Evolutionary conservation across 2,888 invertebrate genomes (phyloP), one percentile per base, ranked within the genome.

Genomic region (Eupithecia subumbrata): DNA sequence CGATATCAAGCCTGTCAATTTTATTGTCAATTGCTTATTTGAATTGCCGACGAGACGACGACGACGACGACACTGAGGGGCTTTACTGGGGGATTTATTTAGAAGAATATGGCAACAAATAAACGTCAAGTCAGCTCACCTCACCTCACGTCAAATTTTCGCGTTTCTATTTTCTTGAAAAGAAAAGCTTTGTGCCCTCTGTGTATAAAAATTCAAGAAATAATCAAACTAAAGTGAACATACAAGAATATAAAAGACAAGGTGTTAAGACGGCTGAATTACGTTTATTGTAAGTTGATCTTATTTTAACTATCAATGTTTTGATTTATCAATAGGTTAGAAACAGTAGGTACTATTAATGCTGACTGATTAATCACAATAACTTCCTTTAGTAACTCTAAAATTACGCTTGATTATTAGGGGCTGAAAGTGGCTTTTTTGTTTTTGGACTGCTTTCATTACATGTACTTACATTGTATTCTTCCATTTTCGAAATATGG

Each of bases 341-440:
- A 92, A 91, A 86, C 88, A 92, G 89, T 90, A 68, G 52, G 22
- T 56, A 22, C n/a, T 22, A 88, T 87, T 91, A 90, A 85, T 88
- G 94, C 94, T 92, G 92, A 91, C 90, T 92, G 88, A 72, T 22
- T 74, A 72, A 91, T 43, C 43, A 88, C 71, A 74, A 74, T 87
- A 71, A 71, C 81, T 88, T 88, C 85, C 83, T 83, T 87, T 88
- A 87, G 84, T 87, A 88, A 85, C 80, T 71, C 52, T 66, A 86
- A 85, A 82, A 81, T 85, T 85, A 86, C 83, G 93, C 93, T 93
- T 93, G 60, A 60, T 25, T 83, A 88, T 91, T 88, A 85, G 90
- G 89, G 93, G 93, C 94, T 94, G 94, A 86, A 85, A 87, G 84
- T 90, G 87, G 93, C 92, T 94, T 94, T 88, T 94, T 94, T 88